phyloP scores from a whole-genome alignment of 2,113 vertebrate genomes.

The Thymallus thymallus region DNA sequence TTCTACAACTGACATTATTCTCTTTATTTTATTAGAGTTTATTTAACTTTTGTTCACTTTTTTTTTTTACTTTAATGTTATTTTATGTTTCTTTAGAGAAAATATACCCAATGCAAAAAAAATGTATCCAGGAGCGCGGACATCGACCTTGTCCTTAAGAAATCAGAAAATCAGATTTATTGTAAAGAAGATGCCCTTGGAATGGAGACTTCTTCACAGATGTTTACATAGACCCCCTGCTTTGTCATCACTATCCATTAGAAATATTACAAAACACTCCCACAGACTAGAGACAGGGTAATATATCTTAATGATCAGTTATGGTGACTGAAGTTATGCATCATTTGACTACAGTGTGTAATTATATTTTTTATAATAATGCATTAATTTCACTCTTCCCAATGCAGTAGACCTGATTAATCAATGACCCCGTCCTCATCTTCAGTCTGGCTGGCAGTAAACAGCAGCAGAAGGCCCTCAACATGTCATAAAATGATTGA shows the following conservation, averaged over 20 bases:
- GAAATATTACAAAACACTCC: too few relatives aligned
- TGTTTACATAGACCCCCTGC: background rate
- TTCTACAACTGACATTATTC: too few relatives aligned
- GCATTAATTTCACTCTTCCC: background rate
- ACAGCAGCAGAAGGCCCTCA: background rate
- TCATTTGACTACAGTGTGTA: background rate
- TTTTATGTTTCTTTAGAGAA: too few relatives aligned
- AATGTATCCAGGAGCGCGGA: too few relatives aligned
- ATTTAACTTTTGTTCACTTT: too few relatives aligned
- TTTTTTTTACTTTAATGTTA: too few relatives aligned
- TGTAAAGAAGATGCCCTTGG: background rate
- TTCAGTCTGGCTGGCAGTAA: background rate
- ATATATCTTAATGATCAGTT: background rate
- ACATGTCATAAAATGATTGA: conserved; percentile 1
- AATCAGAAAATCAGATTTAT: background rate
- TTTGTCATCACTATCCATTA: background rate
- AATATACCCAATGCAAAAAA: too few relatives aligned
- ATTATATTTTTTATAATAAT: too few relatives aligned
- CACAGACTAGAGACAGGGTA: background rate
- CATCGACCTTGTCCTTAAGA: background rate
- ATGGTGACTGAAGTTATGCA: background rate
- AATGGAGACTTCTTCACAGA: background rate
- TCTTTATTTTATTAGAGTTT: too few relatives aligned
- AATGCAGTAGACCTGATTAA: background rate
- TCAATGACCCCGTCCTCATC: background rate